Percentiles rank a stretch among this genome's conserved stretches.
These are phyloP conservation scores for Catostomus latipinnis DNA, from an alignment of 2,797 vertebrate genomes.

Conservation along the genomic window DNA sequence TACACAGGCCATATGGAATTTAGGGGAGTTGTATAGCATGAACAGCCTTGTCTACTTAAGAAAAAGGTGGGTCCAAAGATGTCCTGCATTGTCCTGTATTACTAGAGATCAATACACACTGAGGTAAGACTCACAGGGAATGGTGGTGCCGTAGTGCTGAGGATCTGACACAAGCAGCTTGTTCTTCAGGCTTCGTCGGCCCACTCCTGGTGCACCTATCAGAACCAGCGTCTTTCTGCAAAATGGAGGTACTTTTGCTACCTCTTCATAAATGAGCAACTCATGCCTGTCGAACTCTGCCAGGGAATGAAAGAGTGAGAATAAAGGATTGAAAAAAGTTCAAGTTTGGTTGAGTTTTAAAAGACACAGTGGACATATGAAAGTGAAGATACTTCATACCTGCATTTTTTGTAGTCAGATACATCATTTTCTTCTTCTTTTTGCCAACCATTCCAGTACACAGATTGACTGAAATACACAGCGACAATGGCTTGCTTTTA, in stretches of 20 bases:
- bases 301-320: not conserved
- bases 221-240: constrained; percentile 93
- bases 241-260: constrained; percentile 94
- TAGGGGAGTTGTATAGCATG: too few relatives aligned
- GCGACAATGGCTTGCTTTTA: not conserved
- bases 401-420: constrained; percentile 83
- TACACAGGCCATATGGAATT: not conserved
- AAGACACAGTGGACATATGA: not conserved
- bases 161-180: constrained; percentile 89
- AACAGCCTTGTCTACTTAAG: too few relatives aligned
- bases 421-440: constrained; percentile 99
- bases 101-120: too few relatives aligned
- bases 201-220: constrained; percentile 94
- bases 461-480: constrained; percentile 80
- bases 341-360: not conserved
- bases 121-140: constrained; percentile 85
- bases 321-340: not conserved
- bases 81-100: too few relatives aligned
- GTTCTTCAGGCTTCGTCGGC: constrained; percentile 92
- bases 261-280: constrained; percentile 94
- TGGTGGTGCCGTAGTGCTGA: constrained; percentile 89
- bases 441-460: constrained; percentile 90
- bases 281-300: constrained; percentile 96
- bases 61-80: too few relatives aligned
- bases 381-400: constrained; percentile 62